Conservation (phyloP, 1,140 invertebrate genomes). For the Zaprionus lachaisei region DNA sequence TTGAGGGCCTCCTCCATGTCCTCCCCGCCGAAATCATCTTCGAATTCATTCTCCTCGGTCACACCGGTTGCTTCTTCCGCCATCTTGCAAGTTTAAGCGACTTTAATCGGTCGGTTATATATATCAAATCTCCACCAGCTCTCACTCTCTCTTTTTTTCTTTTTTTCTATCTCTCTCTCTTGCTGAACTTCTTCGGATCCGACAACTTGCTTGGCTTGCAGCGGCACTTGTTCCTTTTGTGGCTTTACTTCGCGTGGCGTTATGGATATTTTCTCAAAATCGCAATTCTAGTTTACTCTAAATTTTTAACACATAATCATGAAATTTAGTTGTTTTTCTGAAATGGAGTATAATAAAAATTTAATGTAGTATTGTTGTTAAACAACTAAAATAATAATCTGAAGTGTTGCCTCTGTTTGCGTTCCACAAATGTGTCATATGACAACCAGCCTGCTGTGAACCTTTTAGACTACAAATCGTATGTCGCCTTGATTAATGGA, state of each 20-base stretch:
- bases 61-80: slow-evolving; percentile 50
- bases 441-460: background rate
- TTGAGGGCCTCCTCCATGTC: slow-evolving; percentile 59
- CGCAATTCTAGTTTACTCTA: slow-evolving; percentile 13
- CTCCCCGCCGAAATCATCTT: slow-evolving; percentile 57
- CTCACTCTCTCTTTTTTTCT: background rate
- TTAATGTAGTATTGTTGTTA: slow-evolving; percentile 37
- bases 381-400: slow-evolving; percentile 73
- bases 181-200: too few relatives aligned
- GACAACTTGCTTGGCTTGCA: background rate
- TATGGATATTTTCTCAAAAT: slow-evolving; percentile 18
- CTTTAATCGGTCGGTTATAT: too few relatives aligned
- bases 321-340: slow-evolving; percentile 57
- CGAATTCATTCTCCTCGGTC: slow-evolving; percentile 57
- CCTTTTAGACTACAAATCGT: background rate
- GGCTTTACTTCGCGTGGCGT: slow-evolving; percentile 15
- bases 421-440: background rate
- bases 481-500: too few relatives aligned
- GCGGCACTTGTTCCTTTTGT: background rate
- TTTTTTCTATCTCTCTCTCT: too few relatives aligned
- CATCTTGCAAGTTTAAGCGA: slow-evolving; percentile 32
- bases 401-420: slow-evolving; percentile 1
- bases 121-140: background rate
- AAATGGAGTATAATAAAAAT: slow-evolving; percentile 50
- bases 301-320: slow-evolving; percentile 48